Evolutionary conservation across 2,888 invertebrate species (phyloP).

Genomic region (Deroplatys truncata): DNA sequence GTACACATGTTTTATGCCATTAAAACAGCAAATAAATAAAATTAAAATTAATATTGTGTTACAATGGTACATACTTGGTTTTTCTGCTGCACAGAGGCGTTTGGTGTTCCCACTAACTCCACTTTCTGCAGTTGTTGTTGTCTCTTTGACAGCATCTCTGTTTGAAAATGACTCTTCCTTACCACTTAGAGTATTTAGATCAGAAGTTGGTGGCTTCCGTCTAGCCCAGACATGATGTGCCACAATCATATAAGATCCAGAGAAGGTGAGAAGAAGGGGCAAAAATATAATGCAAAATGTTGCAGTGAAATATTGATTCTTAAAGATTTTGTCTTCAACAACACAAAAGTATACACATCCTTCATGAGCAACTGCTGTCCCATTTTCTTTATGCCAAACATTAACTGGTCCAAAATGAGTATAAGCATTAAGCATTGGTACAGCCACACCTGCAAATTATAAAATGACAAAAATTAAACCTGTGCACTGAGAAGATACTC

Average conservation of each 20-base stretch:
- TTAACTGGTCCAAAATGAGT: background rate
- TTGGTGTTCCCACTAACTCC: slow-evolving; percentile 7
- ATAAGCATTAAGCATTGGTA: background rate
- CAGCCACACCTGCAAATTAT: background rate
- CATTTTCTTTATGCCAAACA: background rate
- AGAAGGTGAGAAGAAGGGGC: slow-evolving; percentile 48
- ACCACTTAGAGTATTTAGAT: background rate
- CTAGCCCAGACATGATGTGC: slow-evolving; percentile 48
- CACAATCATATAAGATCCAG: slow-evolving; percentile 51
- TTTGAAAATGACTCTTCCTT: background rate
- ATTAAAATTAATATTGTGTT: background rate
- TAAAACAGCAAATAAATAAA: too few species aligned
- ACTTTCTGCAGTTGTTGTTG: background rate
- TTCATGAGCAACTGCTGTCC: background rate
- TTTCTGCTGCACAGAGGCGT: slow-evolving; percentile 34
- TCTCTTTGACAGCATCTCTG: background rate
- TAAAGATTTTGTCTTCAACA: slow-evolving; percentile 37
- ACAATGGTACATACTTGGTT: background rate
- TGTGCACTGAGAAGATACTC: too few species aligned
- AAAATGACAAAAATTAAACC: background rate
- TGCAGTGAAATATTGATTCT: slow-evolving; percentile 31
- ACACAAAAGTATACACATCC: slow-evolving; percentile 37
- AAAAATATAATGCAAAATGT: slow-evolving; percentile 46
- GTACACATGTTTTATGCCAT: too few species aligned
- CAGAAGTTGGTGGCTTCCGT: background rate